phyloP scores from a whole-genome alignment of 2,797 vertebrate species.

The Steatocranus sp. region DNA sequence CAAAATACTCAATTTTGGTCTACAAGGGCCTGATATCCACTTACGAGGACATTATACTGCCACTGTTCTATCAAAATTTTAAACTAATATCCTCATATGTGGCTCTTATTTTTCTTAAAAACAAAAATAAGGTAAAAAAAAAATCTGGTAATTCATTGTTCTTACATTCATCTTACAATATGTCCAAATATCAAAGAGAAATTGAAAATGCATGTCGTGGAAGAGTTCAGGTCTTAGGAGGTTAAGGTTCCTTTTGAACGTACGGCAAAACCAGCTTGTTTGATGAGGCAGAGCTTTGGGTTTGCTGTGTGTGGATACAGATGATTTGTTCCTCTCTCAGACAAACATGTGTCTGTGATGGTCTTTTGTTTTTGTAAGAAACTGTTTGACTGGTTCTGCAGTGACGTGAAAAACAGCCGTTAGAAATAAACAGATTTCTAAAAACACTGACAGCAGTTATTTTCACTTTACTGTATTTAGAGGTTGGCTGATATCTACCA shows the following conservation, averaged over 20 bases:
- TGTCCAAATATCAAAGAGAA: too few relatives aligned
- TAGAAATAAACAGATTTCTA: neutral
- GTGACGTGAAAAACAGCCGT: rapidly evolving
- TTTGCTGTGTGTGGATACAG: neutral
- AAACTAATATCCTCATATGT: too few relatives aligned
- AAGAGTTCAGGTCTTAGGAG: too few relatives aligned
- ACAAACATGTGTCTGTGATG: rapidly evolving
- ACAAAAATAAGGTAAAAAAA: too few relatives aligned
- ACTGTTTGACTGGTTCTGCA: neutral
- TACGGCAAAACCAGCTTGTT: neutral
- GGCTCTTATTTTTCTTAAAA: too few relatives aligned
- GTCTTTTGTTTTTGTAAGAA: neutral
- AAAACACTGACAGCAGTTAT: neutral
- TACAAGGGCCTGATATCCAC: too few relatives aligned
- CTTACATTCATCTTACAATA: too few relatives aligned
- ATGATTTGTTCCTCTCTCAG: neutral
- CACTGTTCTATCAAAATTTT: too few relatives aligned
- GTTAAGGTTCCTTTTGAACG: neutral
- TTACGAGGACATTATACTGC: too few relatives aligned
- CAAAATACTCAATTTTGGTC: too few relatives aligned
- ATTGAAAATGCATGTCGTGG: too few relatives aligned
- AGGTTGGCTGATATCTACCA: neutral
- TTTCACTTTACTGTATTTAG: neutral
- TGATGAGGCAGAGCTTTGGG: neutral
- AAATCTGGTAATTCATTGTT: too few relatives aligned